Evolutionary conservation across 2,888 invertebrate genomes (phyloP).

Genomic region (Holacanthella duospinosa): DNA sequence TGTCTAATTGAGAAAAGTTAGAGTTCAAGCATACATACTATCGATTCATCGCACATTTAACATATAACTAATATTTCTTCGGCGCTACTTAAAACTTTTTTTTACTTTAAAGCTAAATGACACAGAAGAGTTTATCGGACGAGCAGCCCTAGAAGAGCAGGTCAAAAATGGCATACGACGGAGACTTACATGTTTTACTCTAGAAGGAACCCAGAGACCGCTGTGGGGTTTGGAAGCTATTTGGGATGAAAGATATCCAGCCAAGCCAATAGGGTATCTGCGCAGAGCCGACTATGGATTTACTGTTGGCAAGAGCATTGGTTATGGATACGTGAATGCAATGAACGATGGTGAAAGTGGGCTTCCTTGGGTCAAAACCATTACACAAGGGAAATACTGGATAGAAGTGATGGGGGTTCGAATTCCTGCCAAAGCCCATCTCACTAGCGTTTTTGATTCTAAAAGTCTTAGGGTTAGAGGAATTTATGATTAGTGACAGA

Average conservation of each 20-base stretch:
- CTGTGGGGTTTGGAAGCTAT: slow-evolving; percentile 77
- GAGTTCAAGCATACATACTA: too few species aligned
- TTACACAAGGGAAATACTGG: slow-evolving; percentile 49
- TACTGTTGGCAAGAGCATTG: slow-evolving; percentile 50
- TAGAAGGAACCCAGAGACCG: slow-evolving; percentile 50
- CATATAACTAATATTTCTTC: too few species aligned
- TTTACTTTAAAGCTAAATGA: too few species aligned
- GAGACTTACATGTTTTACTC: slow-evolving; percentile 54
- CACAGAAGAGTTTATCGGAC: slow-evolving; percentile 63
- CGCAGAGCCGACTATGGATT: slow-evolving; percentile 70
- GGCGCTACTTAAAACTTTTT: too few species aligned
- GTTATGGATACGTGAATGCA: slow-evolving; percentile 48
- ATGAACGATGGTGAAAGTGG: neutral
- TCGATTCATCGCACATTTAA: too few species aligned
- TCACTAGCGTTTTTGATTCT: slow-evolving; percentile 73
- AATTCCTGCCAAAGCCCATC: slow-evolving; percentile 57
- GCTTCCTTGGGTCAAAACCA: neutral
- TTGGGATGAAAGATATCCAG: slow-evolving; percentile 53
- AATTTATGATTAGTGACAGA: slow-evolving; percentile 40
- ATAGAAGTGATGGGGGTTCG: slow-evolving; percentile 68
- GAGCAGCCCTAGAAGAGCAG: slow-evolving; percentile 56
- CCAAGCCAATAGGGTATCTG: slow-evolving; percentile 63
- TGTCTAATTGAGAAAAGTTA: too few species aligned
- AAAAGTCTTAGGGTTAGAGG: slow-evolving; percentile 62
- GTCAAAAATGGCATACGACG: slow-evolving; percentile 53